phyloP scores from a whole-genome alignment of 2,797 vertebrate species.

The Dermochelys coriacea region DNA sequence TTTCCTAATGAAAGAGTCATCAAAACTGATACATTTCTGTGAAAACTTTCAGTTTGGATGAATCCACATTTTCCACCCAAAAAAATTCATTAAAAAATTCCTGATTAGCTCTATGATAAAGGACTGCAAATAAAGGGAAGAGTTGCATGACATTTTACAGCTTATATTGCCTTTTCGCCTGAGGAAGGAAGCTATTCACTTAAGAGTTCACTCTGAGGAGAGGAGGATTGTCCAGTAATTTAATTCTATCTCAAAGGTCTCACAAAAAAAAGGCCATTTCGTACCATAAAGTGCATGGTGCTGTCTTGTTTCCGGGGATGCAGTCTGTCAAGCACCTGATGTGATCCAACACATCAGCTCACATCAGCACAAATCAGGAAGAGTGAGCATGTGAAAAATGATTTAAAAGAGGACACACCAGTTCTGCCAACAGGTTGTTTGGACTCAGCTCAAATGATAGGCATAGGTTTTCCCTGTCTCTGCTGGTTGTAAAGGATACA shows the following conservation, averaged over 20 bases:
- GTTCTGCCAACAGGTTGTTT: conserved; percentile 7
- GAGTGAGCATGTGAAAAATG: not conserved
- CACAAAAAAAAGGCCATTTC: not conserved
- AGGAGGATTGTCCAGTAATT: not conserved
- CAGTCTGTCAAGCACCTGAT: not conserved
- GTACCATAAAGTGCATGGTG: conserved; percentile 1
- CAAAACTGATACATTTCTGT: too few relatives aligned
- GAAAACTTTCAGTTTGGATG: too few relatives aligned
- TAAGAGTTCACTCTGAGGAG: not conserved
- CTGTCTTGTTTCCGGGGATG: not conserved
- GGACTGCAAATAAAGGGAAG: not conserved
- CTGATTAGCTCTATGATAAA: too few relatives aligned
- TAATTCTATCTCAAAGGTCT: not conserved
- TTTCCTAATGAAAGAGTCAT: too few relatives aligned
- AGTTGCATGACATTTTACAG: not conserved
- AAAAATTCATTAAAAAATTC: too few relatives aligned
- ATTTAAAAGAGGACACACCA: conserved; percentile 1
- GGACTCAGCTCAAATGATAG: not conserved
- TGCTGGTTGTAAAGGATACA: not conserved
- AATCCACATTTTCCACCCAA: too few relatives aligned
- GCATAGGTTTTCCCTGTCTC: not conserved
- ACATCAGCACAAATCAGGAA: not conserved
- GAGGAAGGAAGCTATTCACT: not conserved
- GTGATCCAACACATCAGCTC: not conserved
- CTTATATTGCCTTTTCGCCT: not conserved